A percentile compares a stretch with the other conserved stretches of the same genome.
Evolutionary conservation across 2,797 vertebrate species (phyloP).

Genomic region (Threskiornis aethiopicus): DNA sequence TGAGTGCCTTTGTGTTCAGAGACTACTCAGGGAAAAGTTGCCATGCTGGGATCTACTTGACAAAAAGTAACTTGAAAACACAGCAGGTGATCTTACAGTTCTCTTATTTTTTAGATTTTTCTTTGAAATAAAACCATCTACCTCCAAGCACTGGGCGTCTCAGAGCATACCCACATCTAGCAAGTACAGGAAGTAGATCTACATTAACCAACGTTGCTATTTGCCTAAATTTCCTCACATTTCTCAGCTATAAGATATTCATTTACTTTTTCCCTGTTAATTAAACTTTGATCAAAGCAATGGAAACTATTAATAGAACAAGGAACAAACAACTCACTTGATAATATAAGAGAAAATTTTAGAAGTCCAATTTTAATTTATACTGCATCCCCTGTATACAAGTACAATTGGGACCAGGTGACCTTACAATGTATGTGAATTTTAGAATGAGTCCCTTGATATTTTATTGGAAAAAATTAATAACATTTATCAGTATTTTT

Average conservation of each 20-base stretch:
- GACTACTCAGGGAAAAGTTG: not conserved
- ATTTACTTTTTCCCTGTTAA: not conserved
- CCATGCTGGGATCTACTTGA: not conserved
- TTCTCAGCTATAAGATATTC: not conserved
- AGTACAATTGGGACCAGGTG: not conserved
- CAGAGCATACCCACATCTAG: not conserved
- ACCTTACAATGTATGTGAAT: not conserved
- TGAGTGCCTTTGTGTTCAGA: not conserved
- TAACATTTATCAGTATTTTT: not conserved
- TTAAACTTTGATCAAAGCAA: not conserved
- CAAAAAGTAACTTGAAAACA: not conserved
- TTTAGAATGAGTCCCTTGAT: not conserved
- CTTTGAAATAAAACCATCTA: not conserved
- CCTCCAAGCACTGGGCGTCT: not conserved
- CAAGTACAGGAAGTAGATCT: not conserved
- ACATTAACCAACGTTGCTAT: not conserved
- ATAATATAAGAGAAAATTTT: not conserved
- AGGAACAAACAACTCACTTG: not conserved
- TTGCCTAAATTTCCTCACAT: not conserved
- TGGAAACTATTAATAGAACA: not conserved
- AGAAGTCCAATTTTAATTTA: not conserved
- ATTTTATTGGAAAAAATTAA: not conserved
- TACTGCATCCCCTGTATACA: not conserved
- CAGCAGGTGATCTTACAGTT: not conserved
- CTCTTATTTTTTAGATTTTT: not conserved